Conservation (phyloP, 2,113 vertebrate species). For the Anser brachyrhynchus region DNA sequence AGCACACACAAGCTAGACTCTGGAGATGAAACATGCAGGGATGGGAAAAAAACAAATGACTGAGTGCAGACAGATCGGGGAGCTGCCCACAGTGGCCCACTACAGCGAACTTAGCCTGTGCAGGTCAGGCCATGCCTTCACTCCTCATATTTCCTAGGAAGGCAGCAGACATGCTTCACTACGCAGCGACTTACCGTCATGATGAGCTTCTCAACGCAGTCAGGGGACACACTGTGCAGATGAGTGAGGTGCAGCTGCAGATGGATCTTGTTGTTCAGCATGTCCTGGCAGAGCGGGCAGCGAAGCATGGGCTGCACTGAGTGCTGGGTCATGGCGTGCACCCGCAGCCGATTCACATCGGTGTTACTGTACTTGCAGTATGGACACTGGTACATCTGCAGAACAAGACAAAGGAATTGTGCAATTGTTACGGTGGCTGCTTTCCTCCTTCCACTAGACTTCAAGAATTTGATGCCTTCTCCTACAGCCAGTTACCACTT, state of each 20-base stretch:
- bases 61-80: neutral
- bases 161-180: neutral
- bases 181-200: conserved; percentile 83
- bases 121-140: neutral
- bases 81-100: neutral
- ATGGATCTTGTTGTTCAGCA: conserved; percentile 99
- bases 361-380: conserved; percentile 98
- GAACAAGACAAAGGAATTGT: neutral
- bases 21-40: neutral
- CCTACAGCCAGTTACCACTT: neutral
- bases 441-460: neutral
- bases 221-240: conserved; percentile 96
- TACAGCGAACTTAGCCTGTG: rapidly evolving
- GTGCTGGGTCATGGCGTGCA: conserved; percentile 98
- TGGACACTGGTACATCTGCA: conserved; percentile 96
- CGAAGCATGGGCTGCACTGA: conserved; percentile 97
- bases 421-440: neutral
- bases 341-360: conserved; percentile 93
- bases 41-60: neutral
- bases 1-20: neutral
- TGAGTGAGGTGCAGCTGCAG: conserved; percentile 99
- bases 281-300: conserved; percentile 98
- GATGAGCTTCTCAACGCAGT: conserved; percentile 98
- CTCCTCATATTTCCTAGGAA: neutral
- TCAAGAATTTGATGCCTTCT: neutral